Base-by-base conservation (phyloP, 1,140 invertebrate genomes). In the Listronotus oregonensis region DNA sequence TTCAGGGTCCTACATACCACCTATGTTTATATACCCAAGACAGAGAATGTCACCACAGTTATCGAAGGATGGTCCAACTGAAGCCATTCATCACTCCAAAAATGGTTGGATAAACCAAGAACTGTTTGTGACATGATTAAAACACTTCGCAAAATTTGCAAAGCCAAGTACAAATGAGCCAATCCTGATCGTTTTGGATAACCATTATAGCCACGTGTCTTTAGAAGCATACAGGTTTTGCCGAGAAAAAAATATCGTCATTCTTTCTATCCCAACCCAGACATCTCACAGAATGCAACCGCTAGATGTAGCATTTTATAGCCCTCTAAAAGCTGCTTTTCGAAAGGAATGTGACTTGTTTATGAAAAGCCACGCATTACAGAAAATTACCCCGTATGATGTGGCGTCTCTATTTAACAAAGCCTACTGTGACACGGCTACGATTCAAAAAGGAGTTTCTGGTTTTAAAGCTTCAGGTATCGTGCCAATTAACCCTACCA, bases 91-190 rank as follows among this genome's bases (percentile, higher is more conserved):
- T 62, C 59, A 69, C n/a, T 70, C 73, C 56, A 70, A 70, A 55
- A 76, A 76, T 50, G 77, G 80, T 15, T 80, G 78, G 76, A 77
- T 75, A 42, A 75, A 63, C 42, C 69, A 72, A 68, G 60, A 71
- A 10, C 61, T 71, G 42, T 79, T 79, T 65, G 52, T 78, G 3
- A 37, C 51, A 27, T 80, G 73, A 62, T 50, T 79, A 32, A 37
- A 78, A 58, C 75, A 80, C 66, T 80, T 80, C 64, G 51, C 71
- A 12, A 69, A 71, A 39, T 60, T 77, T 73, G 69, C 72, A 9
- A 75, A 76, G 55, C 73, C 73, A n/a, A n/a, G n/a, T n/a, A n/a
- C n/a, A n/a, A n/a, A n/a, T n/a, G n/a, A n/a, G n/a, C 51, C 31
- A 21, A 47, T 66, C 18, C 18, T 66, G 7, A 31, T 67, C 15